Evolutionary conservation across 2,888 invertebrate genomes (phyloP).

Genomic region (Alloplasta piceator): DNA sequence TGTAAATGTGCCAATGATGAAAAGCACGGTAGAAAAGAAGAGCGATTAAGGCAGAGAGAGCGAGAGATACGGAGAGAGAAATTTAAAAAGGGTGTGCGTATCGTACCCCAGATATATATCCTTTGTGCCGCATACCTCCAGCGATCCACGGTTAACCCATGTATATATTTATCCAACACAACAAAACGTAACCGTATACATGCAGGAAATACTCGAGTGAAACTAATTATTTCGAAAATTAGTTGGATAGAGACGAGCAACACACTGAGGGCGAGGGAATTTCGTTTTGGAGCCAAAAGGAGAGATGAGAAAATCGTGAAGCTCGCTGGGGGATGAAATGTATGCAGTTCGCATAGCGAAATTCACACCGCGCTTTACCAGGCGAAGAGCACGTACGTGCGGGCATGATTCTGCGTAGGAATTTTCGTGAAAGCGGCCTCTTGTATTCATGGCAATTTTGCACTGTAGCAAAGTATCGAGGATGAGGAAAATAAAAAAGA

Average conservation of each 20-base stretch:
- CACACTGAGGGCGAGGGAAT: constrained; percentile 8
- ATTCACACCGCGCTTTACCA: constrained; percentile 14
- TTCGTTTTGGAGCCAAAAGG: constrained; percentile 6
- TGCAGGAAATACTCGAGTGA: constrained; percentile 29
- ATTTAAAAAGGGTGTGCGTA: constrained; percentile 8
- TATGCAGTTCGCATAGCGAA: constrained; percentile 15
- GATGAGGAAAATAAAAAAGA: too few relatives aligned
- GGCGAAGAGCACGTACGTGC: constrained; percentile 14
- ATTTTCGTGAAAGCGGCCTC: constrained; percentile 25
- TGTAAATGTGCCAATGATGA: too few relatives aligned
- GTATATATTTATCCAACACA: background rate
- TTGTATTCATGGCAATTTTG: background rate
- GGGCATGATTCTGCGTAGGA: constrained; percentile 18
- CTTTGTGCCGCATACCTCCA: constrained; percentile 44
- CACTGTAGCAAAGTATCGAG: too few relatives aligned
- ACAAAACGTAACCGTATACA: background rate
- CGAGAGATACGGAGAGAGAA: background rate
- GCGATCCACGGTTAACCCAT: constrained; percentile 17
- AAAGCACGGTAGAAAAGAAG: background rate
- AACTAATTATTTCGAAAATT: constrained; percentile 60
- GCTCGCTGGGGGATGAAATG: constrained; percentile 12
- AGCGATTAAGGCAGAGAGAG: constrained; percentile 19
- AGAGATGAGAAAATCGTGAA: constrained; percentile 5
- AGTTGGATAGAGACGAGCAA: constrained; percentile 67
- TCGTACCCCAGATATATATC: constrained; percentile 27